Conservation (phyloP, 2,113 vertebrate genomes). For the Pachyramphus minor region DNA sequence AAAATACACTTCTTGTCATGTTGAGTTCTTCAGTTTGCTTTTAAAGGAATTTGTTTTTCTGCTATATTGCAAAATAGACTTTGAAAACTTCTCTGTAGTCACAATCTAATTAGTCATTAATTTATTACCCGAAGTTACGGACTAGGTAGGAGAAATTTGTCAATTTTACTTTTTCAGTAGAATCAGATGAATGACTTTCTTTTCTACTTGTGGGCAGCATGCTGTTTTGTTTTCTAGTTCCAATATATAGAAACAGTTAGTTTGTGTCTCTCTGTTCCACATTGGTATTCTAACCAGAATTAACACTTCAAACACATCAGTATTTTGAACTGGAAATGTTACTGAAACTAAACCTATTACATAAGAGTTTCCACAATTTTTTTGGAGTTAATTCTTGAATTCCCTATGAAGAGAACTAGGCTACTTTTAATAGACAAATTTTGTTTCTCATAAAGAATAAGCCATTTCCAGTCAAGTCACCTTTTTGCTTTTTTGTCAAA, state of each 20-base stretch:
- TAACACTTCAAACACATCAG: rapidly evolving
- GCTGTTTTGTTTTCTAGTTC: not conserved
- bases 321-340: not conserved
- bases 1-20: not conserved
- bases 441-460: not conserved
- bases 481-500: not conserved
- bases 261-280: not conserved
- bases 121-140: not conserved
- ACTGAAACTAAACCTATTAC: not conserved
- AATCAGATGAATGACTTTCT: not conserved
- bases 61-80: not conserved
- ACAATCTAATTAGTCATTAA: not conserved
- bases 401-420: not conserved
- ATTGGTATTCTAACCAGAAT: not conserved
- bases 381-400: not conserved
- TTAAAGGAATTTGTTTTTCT: not conserved
- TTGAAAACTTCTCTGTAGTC: not conserved
- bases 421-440: not conserved
- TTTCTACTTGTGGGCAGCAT: not conserved
- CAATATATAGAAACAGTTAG: not conserved
- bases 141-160: not conserved
- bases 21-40: not conserved
- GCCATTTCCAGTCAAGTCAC: not conserved
- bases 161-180: not conserved
- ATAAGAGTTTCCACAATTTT: not conserved